These are phyloP conservation scores for Thamnophis elegans DNA, from an alignment of 2,797 vertebrate species.

Conservation along the genomic window DNA sequence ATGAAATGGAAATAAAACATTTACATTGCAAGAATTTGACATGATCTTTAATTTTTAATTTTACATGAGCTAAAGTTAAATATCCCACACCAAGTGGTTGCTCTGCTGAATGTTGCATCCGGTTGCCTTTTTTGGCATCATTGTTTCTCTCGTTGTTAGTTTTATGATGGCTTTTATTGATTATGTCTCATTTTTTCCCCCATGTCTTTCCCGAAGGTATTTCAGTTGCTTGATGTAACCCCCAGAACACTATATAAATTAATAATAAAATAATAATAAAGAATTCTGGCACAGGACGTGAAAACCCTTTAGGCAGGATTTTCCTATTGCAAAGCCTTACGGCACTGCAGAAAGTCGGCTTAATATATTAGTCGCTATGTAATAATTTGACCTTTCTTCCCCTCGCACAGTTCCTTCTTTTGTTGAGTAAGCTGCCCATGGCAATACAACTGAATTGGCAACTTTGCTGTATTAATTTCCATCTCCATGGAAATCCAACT, in stretches of 20 bases:
- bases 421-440: not conserved
- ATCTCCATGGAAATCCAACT: conserved; percentile 24
- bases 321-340: not conserved
- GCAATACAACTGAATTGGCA: not conserved
- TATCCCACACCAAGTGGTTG: not conserved
- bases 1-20: too few species aligned
- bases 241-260: not conserved
- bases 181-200: not conserved
- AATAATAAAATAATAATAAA: not conserved
- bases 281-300: not conserved
- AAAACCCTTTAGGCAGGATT: not conserved
- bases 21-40: too few species aligned
- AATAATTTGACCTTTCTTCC: not conserved
- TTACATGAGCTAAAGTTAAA: not conserved
- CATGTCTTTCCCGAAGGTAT: not conserved
- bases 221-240: not conserved
- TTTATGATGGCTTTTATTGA: not conserved
- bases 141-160: not conserved
- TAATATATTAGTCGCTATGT: conserved; percentile 6
- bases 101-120: not conserved
- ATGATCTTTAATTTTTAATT: not conserved
- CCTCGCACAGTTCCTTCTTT: not conserved
- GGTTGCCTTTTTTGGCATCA: not conserved
- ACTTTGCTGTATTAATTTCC: conserved; percentile 37
- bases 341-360: not conserved